phyloP scores from a whole-genome alignment of 2,797 vertebrate species.

The Octomys mimax region DNA sequence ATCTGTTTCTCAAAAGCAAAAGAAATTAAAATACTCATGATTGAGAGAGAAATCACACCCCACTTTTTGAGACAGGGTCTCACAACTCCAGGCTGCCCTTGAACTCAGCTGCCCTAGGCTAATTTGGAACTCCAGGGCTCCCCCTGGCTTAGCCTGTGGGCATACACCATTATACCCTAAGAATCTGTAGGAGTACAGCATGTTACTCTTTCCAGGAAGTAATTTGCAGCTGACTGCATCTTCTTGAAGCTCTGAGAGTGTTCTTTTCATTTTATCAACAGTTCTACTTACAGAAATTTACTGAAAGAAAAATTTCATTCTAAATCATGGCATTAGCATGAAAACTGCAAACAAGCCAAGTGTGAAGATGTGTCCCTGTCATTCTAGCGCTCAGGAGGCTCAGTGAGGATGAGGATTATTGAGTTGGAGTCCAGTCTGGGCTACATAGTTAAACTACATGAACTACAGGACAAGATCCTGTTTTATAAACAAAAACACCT shows the following conservation, averaged over 20 bases:
- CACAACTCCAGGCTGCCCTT: not conserved
- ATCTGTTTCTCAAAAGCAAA: conserved; percentile 7
- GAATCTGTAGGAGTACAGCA: not conserved
- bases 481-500: not conserved
- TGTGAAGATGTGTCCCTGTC: not conserved
- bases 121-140: not conserved
- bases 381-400: not conserved
- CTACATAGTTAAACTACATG: not conserved
- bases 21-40: not conserved
- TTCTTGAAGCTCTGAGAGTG: not conserved
- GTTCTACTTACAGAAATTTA: not conserved
- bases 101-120: not conserved
- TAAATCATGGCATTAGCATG: not conserved
- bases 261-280: not conserved
- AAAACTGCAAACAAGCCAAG: not conserved
- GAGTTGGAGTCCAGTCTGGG: not conserved
- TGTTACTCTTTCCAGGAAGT: not conserved
- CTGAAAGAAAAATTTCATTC: not conserved
- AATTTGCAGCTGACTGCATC: not conserved
- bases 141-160: not conserved
- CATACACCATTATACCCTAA: not conserved
- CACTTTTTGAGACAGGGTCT: not conserved
- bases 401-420: not conserved
- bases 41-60: not conserved
- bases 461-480: not conserved